Evolutionary conservation across 1,140 invertebrate species (phyloP).

Genomic region (Heliconius eleuchia): DNA sequence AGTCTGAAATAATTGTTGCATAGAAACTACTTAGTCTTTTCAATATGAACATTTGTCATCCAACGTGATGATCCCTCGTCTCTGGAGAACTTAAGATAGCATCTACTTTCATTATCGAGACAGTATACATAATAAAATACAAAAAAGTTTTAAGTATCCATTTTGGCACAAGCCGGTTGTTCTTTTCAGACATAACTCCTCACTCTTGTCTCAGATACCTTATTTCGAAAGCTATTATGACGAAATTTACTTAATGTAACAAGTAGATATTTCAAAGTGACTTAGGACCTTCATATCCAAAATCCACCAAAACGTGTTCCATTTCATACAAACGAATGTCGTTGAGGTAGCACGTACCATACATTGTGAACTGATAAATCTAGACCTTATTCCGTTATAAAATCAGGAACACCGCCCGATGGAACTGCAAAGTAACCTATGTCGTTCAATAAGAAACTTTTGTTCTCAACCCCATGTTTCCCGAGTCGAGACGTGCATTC

Average conservation of each 20-base stretch:
- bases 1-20: slow-evolving; percentile 8
- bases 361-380: slow-evolving; percentile 54
- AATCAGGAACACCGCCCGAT: slow-evolving; percentile 50
- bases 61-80: slow-evolving; percentile 20
- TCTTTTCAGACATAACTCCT: slow-evolving; percentile 44
- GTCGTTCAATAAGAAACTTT: slow-evolving; percentile 61
- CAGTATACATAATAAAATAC: slow-evolving; percentile 24
- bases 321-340: slow-evolving; percentile 56
- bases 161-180: slow-evolving; percentile 63
- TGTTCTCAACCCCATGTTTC: slow-evolving; percentile 66
- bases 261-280: slow-evolving; percentile 43
- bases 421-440: slow-evolving; percentile 53
- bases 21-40: slow-evolving; percentile 21
- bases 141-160: slow-evolving; percentile 46
- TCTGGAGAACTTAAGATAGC: slow-evolving; percentile 26
- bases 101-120: slow-evolving; percentile 29
- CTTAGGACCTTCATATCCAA: slow-evolving; percentile 51
- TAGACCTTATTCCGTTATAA: slow-evolving; percentile 67
- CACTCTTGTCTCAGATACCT: slow-evolving; percentile 40
- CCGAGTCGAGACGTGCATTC: slow-evolving; percentile 72
- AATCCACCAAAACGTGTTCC: slow-evolving; percentile 71
- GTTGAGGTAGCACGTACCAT: slow-evolving; percentile 58
- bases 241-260: slow-evolving; percentile 45
- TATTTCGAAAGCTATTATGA: slow-evolving; percentile 55
- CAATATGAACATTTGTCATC: slow-evolving; percentile 23